Conservation (phyloP, 2,888 invertebrate genomes). For the Thecocarcelia acutangulata region DNA sequence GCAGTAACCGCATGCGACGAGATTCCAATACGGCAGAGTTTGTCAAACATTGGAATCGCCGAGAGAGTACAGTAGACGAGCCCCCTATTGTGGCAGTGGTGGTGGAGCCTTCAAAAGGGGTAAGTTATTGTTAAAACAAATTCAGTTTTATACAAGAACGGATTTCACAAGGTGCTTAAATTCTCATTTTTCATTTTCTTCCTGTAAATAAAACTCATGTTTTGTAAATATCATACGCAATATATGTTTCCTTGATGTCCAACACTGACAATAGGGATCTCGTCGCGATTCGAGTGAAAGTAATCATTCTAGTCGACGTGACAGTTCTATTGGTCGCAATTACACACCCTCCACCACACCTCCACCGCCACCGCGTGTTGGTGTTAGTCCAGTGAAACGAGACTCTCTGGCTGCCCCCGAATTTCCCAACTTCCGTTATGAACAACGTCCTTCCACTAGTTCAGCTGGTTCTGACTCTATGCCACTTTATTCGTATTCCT, state of each 20-base stretch:
- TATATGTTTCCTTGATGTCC: constrained; percentile 22
- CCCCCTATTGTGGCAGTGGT: constrained; percentile 72
- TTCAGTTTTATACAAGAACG: background rate
- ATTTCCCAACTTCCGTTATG: constrained; percentile 82
- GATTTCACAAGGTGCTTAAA: background rate
- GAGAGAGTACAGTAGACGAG: constrained; percentile 83
- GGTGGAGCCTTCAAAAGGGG: constrained; percentile 71
- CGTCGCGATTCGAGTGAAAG: constrained; percentile 87
- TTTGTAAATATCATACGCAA: constrained; percentile 32
- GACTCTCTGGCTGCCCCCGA: constrained; percentile 83
- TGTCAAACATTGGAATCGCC: constrained; percentile 87
- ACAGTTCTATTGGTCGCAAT: constrained; percentile 84
- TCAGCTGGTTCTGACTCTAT: constrained; percentile 88
- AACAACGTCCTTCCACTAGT: constrained; percentile 87
- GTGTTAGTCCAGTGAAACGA: constrained; percentile 84
- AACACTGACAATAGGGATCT: constrained; percentile 72
- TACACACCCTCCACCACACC: constrained; percentile 80
- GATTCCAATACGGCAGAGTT: constrained; percentile 90
- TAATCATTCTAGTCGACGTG: constrained; percentile 86
- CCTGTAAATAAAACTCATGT: constrained; percentile 30
- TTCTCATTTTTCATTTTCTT: constrained; percentile 19
- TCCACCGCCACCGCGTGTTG: constrained; percentile 84
- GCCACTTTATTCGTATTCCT: constrained; percentile 80
- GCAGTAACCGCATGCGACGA: constrained; percentile 88
- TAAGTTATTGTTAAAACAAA: constrained; percentile 33